Conservation (phyloP, 2,113 vertebrate species). For the Paramormyrops kingsleyae region DNA sequence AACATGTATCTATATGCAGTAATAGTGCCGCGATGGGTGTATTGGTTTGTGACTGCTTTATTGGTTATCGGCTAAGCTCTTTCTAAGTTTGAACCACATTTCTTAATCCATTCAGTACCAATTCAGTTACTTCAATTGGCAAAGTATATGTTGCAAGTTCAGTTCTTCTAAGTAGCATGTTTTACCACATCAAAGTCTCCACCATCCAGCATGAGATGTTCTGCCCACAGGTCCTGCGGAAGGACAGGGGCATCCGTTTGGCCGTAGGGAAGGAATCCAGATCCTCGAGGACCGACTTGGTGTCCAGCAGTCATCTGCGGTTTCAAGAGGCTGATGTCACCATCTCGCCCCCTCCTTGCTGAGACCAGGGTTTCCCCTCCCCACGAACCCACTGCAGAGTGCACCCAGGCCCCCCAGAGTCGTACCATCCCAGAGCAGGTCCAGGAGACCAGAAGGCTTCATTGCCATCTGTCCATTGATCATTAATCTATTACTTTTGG, state of each 20-base stretch:
- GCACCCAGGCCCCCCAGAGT: neutral
- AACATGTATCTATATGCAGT: neutral
- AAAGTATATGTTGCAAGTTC: neutral
- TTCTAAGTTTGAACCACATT: neutral
- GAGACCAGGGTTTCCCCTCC: neutral
- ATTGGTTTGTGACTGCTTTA: neutral
- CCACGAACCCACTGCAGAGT: neutral
- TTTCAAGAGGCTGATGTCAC: conserved; percentile 31
- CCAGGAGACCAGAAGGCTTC: neutral
- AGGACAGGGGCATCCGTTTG: conserved; percentile 29
- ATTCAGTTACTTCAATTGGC: neutral
- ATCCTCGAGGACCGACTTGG: conserved; percentile 33
- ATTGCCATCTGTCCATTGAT: neutral
- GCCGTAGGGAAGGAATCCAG: conserved; percentile 31
- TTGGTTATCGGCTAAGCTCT: neutral
- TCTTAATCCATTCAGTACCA: neutral
- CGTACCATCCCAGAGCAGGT: neutral
- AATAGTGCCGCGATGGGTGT: neutral
- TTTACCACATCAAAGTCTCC: neutral
- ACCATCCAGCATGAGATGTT: neutral
- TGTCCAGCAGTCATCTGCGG: conserved; percentile 19
- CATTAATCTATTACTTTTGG: neutral
- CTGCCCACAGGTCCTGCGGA: conserved; percentile 39
- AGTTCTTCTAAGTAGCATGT: neutral
- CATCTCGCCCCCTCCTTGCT: neutral